Percentiles rank a stretch among this genome's conserved stretches.
These are phyloP conservation scores for Pseudomyrmex concolor DNA, from an alignment of 1,140 invertebrate genomes.

Conservation along the genomic window DNA sequence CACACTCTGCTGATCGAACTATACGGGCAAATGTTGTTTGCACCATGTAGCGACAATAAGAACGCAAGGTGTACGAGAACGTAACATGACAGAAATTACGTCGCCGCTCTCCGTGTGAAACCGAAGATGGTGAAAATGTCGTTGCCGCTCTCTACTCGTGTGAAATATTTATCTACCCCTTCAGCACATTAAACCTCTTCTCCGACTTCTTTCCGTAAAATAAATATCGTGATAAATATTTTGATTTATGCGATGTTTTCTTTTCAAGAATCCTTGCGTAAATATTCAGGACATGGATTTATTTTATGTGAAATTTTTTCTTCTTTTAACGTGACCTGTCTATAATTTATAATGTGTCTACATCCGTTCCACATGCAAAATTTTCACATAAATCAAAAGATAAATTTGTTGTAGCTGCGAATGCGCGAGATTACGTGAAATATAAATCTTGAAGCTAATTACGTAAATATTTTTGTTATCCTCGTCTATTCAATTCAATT, in stretches of 20 bases:
- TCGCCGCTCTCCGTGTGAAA: conserved; percentile 38
- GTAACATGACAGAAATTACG: conserved; percentile 50
- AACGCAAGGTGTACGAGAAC: conserved; percentile 41
- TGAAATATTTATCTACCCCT: conserved; percentile 24
- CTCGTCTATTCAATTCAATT: background rate
- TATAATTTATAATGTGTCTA: conserved; percentile 14
- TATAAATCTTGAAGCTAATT: background rate
- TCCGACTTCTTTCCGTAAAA: background rate
- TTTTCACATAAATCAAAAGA: background rate
- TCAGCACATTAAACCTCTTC: background rate
- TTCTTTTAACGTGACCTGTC: background rate
- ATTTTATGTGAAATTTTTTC: background rate
- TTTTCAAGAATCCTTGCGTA: background rate
- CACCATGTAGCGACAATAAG: conserved; percentile 42
- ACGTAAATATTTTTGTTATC: conserved; percentile 17
- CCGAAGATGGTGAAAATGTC: conserved; percentile 50
- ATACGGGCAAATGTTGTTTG: conserved; percentile 28
- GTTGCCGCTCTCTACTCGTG: background rate
- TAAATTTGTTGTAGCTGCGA: background rate
- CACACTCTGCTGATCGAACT: conserved; percentile 27
- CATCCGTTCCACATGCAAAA: background rate
- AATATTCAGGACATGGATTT: conserved; percentile 1
- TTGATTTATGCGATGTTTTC: background rate
- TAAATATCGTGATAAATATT: background rate
- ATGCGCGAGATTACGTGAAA: background rate